Conservation (phyloP, 2,888 invertebrate genomes). For the Lasioglossum zephyrum region DNA sequence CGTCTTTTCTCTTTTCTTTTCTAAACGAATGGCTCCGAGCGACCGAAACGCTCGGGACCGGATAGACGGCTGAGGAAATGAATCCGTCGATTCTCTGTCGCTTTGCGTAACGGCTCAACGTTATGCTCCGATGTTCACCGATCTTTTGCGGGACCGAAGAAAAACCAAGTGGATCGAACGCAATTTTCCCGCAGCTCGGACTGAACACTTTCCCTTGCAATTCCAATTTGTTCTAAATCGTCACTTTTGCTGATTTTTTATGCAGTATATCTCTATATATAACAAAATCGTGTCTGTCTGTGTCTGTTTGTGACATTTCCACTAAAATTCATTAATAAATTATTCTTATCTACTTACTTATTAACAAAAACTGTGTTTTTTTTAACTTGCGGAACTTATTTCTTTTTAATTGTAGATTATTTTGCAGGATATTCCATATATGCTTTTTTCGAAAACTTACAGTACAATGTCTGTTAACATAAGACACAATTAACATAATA, state of each 20-base stretch:
- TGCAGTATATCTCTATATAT: too few species aligned
- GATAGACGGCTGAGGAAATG: conserved; percentile 9
- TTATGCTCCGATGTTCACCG: conserved; percentile 17
- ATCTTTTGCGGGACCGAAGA: not conserved
- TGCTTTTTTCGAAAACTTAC: too few species aligned
- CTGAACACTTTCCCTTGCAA: not conserved
- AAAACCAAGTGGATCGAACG: conserved; percentile 17
- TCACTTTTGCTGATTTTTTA: not conserved
- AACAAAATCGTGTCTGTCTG: too few species aligned
- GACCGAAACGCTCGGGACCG: not conserved
- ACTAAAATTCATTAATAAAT: too few species aligned
- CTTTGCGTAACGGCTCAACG: conserved; percentile 34
- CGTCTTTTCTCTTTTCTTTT: not conserved
- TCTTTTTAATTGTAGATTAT: too few species aligned
- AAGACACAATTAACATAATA: too few species aligned
- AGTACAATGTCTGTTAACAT: too few species aligned
- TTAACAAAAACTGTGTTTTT: too few species aligned
- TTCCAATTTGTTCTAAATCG: not conserved
- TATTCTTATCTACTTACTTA: too few species aligned
- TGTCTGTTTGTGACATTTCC: too few species aligned
- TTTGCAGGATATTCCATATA: too few species aligned
- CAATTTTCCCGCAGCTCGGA: conserved; percentile 2
- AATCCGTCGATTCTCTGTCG: not conserved
- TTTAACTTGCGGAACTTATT: too few species aligned
- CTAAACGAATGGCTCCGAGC: not conserved